A percentile compares a stretch with the other conserved stretches of the same genome.
These are phyloP conservation scores for Eptatretus burgeri DNA, from an alignment of 2,113 vertebrate species.

Conservation along the genomic window DNA sequence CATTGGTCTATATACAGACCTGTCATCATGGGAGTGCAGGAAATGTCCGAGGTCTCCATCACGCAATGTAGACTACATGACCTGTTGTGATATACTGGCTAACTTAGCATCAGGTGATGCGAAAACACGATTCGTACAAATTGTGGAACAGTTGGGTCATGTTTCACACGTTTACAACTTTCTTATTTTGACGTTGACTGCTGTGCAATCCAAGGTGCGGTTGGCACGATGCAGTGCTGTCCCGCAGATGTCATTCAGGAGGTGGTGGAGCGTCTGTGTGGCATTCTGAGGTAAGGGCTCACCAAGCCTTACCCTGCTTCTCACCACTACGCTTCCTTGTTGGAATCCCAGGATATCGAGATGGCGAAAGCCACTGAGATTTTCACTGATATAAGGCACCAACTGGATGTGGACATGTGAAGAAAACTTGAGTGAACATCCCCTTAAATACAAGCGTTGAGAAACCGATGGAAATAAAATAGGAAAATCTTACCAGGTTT, in stretches of 20 bases:
- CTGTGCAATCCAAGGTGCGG: constrained; percentile 48
- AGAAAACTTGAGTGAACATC: background rate
- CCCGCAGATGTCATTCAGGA: constrained; percentile 44
- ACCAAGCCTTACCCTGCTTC: constrained; percentile 48
- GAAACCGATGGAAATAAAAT: no score
- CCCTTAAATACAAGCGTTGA: no score
- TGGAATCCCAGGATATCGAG: constrained; percentile 69
- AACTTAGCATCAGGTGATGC: no score
- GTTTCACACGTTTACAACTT: constrained; percentile 10
- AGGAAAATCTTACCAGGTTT: constrained; percentile 29
- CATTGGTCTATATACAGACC: no score
- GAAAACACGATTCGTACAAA: no score
- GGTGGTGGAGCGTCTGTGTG: constrained; percentile 36
- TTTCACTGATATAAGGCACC: constrained; percentile 43
- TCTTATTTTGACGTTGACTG: constrained; percentile 54
- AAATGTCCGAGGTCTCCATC: no score
- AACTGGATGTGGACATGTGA: constrained; percentile 21
- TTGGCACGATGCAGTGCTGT: constrained; percentile 21
- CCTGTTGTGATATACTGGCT: no score
- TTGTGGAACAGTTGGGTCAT: no score
- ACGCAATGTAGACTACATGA: no score
- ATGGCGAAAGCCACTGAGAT: constrained; percentile 61
- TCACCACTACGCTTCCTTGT: constrained; percentile 57
- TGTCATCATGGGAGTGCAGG: no score
- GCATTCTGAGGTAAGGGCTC: constrained; percentile 50